Evolutionary conservation across 2,113 vertebrate genomes (phyloP).

Genomic region (Embiotoca jacksoni): DNA sequence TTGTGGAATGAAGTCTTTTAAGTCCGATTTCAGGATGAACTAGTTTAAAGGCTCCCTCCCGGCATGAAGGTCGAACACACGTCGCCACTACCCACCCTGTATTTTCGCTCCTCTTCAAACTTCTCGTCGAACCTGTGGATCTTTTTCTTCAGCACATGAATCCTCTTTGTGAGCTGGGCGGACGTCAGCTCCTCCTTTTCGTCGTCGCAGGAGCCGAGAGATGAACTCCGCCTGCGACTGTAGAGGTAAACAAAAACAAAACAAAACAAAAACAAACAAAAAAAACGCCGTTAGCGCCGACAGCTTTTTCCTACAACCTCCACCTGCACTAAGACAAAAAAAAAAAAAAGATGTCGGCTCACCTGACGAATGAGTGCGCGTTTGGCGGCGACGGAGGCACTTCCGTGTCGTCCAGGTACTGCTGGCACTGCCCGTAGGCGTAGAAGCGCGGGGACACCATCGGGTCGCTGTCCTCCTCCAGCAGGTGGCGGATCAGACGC

Average conservation of each 20-base stretch:
- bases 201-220: conserved; percentile 93
- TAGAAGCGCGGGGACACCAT: conserved; percentile 98
- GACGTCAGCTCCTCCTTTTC: conserved; percentile 91
- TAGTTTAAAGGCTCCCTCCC: too few species aligned
- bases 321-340: not conserved
- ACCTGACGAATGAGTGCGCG: conserved; percentile 96
- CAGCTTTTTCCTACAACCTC: not conserved
- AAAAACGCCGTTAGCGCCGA: fast-evolving
- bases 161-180: conserved; percentile 93
- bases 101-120: conserved; percentile 97
- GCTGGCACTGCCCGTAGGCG: conserved; percentile 91
- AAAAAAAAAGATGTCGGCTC: not conserved
- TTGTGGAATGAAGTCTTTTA: not conserved
- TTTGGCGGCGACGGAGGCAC: conserved; percentile 98
- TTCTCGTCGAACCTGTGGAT: conserved; percentile 95
- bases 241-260: not conserved
- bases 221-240: conserved; percentile 93
- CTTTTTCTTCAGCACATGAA: conserved; percentile 96
- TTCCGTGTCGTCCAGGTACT: conserved; percentile 96
- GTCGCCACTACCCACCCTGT: conserved; percentile 84
- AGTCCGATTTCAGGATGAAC: not conserved
- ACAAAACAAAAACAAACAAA: not conserved
- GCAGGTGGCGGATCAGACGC: conserved; percentile 91
- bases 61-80: not conserved
- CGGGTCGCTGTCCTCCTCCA: conserved; percentile 94